Percentiles rank a stretch among this genome's conserved stretches.
phyloP scores from a whole-genome alignment of 2,888 invertebrate species.

The Meiosimyza platycephala region DNA sequence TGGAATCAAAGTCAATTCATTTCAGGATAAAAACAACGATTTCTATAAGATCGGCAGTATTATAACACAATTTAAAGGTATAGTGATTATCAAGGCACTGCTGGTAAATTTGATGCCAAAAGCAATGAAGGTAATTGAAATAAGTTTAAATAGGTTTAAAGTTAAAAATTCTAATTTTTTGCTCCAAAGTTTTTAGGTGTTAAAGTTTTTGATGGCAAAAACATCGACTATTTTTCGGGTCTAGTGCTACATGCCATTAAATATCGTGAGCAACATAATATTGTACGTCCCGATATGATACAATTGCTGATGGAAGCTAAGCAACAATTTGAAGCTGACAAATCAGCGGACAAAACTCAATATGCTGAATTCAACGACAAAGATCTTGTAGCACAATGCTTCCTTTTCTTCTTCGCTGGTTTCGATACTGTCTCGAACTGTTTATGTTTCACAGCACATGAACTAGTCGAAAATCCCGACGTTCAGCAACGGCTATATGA shows the following conservation, averaged over 20 bases:
- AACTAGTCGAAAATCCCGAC: slow-evolving; percentile 71
- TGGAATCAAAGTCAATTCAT: slow-evolving; percentile 69
- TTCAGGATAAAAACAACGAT: slow-evolving; percentile 68
- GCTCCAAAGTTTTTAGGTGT: slow-evolving; percentile 44
- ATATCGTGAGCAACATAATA: slow-evolving; percentile 66
- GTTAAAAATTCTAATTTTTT: slow-evolving; percentile 24
- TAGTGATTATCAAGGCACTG: slow-evolving; percentile 49
- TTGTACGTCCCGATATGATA: slow-evolving; percentile 71
- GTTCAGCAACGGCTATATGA: slow-evolving; percentile 69
- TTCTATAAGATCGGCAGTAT: slow-evolving; percentile 70
- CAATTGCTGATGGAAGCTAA: slow-evolving; percentile 69
- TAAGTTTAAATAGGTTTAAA: background rate
- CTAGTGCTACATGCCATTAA: slow-evolving; percentile 67
- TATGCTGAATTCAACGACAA: slow-evolving; percentile 58
- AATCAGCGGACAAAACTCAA: background rate
- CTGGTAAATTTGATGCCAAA: slow-evolving; percentile 49
- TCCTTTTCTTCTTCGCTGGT: slow-evolving; percentile 70
- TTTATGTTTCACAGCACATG: slow-evolving; percentile 70
- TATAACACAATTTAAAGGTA: slow-evolving; percentile 53
- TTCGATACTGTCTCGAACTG: slow-evolving; percentile 67
- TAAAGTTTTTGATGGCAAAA: slow-evolving; percentile 59
- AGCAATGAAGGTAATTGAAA: slow-evolving; percentile 38
- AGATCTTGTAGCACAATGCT: slow-evolving; percentile 69
- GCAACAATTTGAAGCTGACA: slow-evolving; percentile 38
- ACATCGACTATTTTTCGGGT: slow-evolving; percentile 63